Conservation (phyloP, 2,888 invertebrate genomes). For the Anthophora plumipes region DNA sequence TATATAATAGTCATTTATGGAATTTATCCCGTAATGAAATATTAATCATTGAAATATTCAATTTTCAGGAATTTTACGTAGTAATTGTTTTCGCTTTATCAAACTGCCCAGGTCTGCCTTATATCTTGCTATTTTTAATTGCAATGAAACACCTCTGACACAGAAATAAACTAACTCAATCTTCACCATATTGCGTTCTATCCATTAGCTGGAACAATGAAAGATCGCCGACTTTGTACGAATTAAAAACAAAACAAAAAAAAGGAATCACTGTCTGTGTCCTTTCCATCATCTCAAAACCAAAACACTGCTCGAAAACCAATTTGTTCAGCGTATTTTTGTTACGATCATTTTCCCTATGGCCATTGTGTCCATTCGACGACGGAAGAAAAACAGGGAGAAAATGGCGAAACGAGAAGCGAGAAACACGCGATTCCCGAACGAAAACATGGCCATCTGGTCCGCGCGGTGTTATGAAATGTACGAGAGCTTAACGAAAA, state of each 20-base stretch:
- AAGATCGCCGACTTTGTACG: too few species aligned
- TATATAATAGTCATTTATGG: too few species aligned
- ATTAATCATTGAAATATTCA: too few species aligned
- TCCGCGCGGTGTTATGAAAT: slow-evolving; percentile 13
- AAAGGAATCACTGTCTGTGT: not conserved
- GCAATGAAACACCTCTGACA: too few species aligned
- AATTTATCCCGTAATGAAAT: too few species aligned
- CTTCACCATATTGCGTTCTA: too few species aligned
- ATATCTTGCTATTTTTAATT: too few species aligned
- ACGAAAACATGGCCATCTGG: not conserved
- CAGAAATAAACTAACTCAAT: too few species aligned
- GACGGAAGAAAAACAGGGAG: not conserved
- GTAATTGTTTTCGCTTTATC: too few species aligned
- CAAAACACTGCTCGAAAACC: not conserved
- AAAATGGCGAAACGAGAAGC: not conserved
- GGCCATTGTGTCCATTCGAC: not conserved
- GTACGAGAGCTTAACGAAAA: slow-evolving; percentile 15
- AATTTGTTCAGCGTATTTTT: not conserved
- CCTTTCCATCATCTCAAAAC: not conserved
- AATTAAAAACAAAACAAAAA: not conserved
- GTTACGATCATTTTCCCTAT: not conserved
- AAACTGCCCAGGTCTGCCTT: too few species aligned
- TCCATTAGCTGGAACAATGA: too few species aligned
- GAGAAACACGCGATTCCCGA: not conserved
- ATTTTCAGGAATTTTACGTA: too few species aligned